A percentile compares a stretch with the other conserved stretches of the same genome.
Conservation (phyloP, 2,888 invertebrate genomes). For the Stictocephala bisonia region DNA sequence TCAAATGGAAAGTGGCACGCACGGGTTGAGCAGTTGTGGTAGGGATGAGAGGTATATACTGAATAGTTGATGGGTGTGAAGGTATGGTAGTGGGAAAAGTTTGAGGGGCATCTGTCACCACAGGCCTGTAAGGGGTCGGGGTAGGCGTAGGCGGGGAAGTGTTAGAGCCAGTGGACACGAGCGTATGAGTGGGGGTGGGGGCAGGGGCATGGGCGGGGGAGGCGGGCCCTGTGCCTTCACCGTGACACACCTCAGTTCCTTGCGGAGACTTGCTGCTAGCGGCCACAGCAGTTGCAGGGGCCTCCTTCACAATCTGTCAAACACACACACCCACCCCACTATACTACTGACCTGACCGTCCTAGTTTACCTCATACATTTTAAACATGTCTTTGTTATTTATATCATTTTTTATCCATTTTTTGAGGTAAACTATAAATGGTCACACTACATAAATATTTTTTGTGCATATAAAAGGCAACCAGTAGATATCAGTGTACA, state of each 20-base stretch:
- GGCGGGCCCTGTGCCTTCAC: constrained; percentile 56
- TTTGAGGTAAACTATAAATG: constrained; percentile 4
- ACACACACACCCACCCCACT: constrained; percentile 26
- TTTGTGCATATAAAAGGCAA: constrained; percentile 4
- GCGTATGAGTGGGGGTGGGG: constrained; percentile 47
- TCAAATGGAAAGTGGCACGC: constrained; percentile 55
- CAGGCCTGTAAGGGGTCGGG: constrained; percentile 57
- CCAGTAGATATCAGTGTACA: too few species aligned
- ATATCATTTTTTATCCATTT: too few species aligned
- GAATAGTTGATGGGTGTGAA: constrained; percentile 61
- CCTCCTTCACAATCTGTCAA: constrained; percentile 38
- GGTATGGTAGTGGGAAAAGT: constrained; percentile 62
- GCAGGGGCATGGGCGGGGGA: constrained; percentile 25
- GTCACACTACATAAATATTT: neutral
- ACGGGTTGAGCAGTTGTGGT: constrained; percentile 47
- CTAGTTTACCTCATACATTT: constrained; percentile 37
- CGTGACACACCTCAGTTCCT: constrained; percentile 54
- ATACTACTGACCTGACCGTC: neutral
- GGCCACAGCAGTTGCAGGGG: constrained; percentile 44
- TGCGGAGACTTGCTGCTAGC: constrained; percentile 57
- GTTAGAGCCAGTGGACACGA: constrained; percentile 55
- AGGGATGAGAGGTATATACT: constrained; percentile 58
- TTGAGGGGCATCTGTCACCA: constrained; percentile 64
- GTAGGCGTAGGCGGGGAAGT: constrained; percentile 62
- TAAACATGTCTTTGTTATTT: too few species aligned